Conservation (phyloP, 64 coral and sea anemone genomes). For the Porites australiensis region DNA sequence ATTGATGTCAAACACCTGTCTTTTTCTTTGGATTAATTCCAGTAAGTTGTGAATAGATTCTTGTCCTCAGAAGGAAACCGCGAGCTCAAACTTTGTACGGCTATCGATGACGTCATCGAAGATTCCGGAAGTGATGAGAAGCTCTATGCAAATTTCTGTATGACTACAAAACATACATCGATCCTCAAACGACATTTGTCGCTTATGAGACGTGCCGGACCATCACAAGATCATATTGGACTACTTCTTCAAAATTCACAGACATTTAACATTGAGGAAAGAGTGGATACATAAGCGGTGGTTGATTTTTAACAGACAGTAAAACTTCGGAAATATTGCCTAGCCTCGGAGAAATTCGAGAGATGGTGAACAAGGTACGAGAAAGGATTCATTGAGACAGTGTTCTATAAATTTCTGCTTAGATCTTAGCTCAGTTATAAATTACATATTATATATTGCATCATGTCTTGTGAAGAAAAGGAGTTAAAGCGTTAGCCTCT, state of each 20-base stretch:
- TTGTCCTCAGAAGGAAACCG: too few relatives aligned
- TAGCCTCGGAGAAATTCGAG: neutral
- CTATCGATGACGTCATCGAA: constrained; percentile 29
- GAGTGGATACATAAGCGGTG: neutral
- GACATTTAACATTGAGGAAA: neutral
- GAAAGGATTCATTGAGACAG: neutral
- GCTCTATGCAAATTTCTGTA: constrained; percentile 31
- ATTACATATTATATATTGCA: neutral
- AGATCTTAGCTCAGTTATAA: neutral
- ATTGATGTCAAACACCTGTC: too few relatives aligned
- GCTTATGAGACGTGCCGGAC: constrained; percentile 2
- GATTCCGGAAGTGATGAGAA: constrained; percentile 41
- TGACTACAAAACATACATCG: constrained; percentile 1
- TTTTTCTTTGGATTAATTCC: too few relatives aligned
- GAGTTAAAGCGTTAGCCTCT: neutral
- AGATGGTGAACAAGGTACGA: constrained; percentile 37
- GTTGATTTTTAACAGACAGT: neutral
- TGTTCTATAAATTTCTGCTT: neutral
- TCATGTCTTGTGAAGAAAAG: neutral
- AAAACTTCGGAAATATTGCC: too few relatives aligned
- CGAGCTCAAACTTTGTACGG: too few relatives aligned
- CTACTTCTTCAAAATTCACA: neutral
- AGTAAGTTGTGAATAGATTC: too few relatives aligned
- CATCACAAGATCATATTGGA: constrained; percentile 29
- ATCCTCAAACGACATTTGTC: neutral